phyloP scores from a whole-genome alignment of 2,888 invertebrate genomes.

The Ischnura elegans region DNA sequence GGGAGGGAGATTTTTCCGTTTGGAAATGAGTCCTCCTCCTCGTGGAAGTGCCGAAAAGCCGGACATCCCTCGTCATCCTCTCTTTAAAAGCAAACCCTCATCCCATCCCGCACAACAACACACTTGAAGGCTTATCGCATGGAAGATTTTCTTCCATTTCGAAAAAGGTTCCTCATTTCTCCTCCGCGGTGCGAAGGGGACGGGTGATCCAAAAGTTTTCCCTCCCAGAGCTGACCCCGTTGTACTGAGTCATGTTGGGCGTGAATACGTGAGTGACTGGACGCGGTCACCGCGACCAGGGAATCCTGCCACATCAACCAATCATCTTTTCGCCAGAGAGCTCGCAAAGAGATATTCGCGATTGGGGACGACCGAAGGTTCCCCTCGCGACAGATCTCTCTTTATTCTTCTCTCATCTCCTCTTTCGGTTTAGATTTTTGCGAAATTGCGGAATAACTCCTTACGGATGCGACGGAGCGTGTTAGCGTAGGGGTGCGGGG shows the following conservation, averaged over 20 bases:
- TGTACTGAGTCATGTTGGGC: slow-evolving; percentile 31
- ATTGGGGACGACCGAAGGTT: not conserved
- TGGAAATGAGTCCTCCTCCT: not conserved
- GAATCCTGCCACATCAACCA: not conserved
- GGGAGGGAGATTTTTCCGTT: not conserved
- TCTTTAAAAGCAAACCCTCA: not conserved
- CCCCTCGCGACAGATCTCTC: not conserved
- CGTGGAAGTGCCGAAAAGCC: not conserved
- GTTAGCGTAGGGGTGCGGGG: not conserved
- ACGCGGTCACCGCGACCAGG: not conserved
- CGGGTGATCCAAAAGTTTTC: not conserved
- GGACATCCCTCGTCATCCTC: slow-evolving; percentile 9
- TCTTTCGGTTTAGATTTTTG: not conserved
- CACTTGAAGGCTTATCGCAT: slow-evolving; percentile 25
- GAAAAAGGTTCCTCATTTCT: not conserved
- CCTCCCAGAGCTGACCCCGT: not conserved
- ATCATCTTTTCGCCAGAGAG: not conserved
- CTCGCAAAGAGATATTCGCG: not conserved
- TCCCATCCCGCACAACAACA: not conserved
- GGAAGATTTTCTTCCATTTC: slow-evolving; percentile 13
- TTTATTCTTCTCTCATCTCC: not conserved
- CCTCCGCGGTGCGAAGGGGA: not conserved
- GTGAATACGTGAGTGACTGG: slow-evolving; percentile 26
- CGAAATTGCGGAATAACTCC: not conserved
- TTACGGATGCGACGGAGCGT: slow-evolving; percentile 11